Evolutionary conservation across 2,888 invertebrate species (phyloP).

Genomic region (Diabrotica balteata): DNA sequence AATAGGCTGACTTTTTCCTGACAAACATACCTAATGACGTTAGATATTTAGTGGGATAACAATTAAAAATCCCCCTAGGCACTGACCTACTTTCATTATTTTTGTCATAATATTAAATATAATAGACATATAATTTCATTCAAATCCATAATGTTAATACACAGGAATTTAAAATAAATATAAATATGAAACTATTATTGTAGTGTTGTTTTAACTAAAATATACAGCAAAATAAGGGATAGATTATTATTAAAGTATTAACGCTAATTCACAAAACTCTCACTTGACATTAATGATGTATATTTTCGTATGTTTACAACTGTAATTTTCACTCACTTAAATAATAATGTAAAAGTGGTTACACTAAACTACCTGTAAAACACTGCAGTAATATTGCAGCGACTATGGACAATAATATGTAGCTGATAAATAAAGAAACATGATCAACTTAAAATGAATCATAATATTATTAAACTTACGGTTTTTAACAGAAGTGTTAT

Average conservation of each 20-base stretch:
- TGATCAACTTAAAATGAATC: conserved; percentile 21
- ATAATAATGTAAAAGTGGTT: conserved; percentile 31
- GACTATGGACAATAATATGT: conserved; percentile 37
- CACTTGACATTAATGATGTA: conserved; percentile 1
- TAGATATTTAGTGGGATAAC: conserved; percentile 45
- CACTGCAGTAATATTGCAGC: conserved; percentile 52
- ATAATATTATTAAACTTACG: conserved; percentile 47
- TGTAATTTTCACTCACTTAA: background rate
- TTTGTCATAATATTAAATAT: conserved; percentile 33
- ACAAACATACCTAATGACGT: conserved; percentile 43
- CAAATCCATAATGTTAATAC: too few relatives aligned
- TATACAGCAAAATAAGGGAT: too few relatives aligned
- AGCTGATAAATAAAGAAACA: conserved; percentile 28
- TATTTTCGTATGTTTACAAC: background rate
- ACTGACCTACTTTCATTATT: conserved; percentile 49
- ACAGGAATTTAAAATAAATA: too few relatives aligned
- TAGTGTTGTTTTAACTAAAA: too few relatives aligned
- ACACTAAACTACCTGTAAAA: conserved; percentile 41
- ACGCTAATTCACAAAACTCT: conserved; percentile 11
- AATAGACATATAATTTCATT: conserved; percentile 1
- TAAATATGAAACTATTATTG: too few relatives aligned
- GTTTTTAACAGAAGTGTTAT: conserved; percentile 44
- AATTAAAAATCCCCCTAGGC: conserved; percentile 47
- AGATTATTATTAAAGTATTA: conserved; percentile 1
- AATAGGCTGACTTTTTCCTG: conserved; percentile 22